These are phyloP conservation scores for Araneus ventricosus DNA, from an alignment of 1,140 invertebrate species.

Conservation along the genomic window DNA sequence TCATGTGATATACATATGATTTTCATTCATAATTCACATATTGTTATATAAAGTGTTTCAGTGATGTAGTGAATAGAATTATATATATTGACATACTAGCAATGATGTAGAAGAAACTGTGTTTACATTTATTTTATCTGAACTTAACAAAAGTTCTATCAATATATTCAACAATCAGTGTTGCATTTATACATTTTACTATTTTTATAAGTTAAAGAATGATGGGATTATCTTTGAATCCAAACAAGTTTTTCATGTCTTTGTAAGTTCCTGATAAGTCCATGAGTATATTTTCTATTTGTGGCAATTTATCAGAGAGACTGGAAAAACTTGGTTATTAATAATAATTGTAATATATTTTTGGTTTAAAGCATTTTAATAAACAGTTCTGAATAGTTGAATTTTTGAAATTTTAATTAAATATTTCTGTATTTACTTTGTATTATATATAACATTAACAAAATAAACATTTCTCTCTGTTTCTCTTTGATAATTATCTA, in stretches of 20 bases:
- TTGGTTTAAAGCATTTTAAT: background rate
- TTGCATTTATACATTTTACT: slow-evolving; percentile 1
- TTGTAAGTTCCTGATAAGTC: background rate
- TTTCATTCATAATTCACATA: background rate
- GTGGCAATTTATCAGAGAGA: background rate
- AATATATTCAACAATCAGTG: background rate
- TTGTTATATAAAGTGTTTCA: background rate
- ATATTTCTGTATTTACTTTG: background rate
- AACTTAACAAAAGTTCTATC: background rate
- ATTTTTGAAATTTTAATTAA: background rate
- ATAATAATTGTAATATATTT: background rate
- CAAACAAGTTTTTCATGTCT: background rate
- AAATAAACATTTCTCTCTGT: too few relatives aligned
- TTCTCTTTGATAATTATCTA: too few relatives aligned
- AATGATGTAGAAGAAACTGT: background rate
- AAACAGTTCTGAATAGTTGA: background rate
- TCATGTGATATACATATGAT: background rate
- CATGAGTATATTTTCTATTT: background rate
- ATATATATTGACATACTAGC: background rate
- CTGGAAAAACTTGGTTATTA: background rate
- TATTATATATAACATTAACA: background rate
- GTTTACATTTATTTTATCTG: background rate
- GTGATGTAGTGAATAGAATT: background rate
- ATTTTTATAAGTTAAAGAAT: background rate
- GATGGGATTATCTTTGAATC: background rate